Conservation (phyloP, 2,797 vertebrate species). For the Setipinna tenuifilis region DNA sequence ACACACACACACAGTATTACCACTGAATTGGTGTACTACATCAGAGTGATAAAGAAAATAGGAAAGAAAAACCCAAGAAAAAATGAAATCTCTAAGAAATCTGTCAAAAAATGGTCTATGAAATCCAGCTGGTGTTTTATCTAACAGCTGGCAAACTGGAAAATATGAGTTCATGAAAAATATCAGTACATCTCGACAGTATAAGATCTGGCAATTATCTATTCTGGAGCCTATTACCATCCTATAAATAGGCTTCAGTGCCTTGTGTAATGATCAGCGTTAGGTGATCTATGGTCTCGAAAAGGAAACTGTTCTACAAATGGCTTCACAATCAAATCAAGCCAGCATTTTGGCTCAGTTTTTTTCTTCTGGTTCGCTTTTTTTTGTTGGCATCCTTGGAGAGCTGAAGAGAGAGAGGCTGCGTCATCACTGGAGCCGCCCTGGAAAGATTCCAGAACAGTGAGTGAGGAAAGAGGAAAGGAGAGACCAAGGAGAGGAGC, state of each 20-base stretch:
- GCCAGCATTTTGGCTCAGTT: not conserved
- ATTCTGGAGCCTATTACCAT: not conserved
- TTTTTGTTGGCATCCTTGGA: not conserved
- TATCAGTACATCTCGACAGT: not conserved
- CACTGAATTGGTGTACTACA: not conserved
- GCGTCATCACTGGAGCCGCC: not conserved
- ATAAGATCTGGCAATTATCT: not conserved
- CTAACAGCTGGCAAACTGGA: not conserved
- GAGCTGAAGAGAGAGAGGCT: not conserved
- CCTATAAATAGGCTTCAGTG: not conserved
- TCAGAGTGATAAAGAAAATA: not conserved
- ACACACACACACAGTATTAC: not conserved
- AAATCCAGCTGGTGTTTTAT: slow-evolving; percentile 12
- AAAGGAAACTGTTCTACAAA: not conserved
- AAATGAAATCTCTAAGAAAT: not conserved
- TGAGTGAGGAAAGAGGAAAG: not conserved
- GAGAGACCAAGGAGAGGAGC: not conserved
- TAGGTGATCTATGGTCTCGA: not conserved
- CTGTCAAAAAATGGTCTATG: not conserved
- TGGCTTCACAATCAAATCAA: slow-evolving; percentile 2
- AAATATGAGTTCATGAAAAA: not conserved
- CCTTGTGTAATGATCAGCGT: not conserved
- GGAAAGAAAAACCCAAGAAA: not conserved
- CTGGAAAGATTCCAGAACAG: not conserved
- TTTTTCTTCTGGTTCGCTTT: not conserved